A percentile compares a stretch with the other conserved stretches of the same genome.
Evolutionary conservation across 2,797 vertebrate genomes (phyloP).

Genomic region (Phalloptychus januarius): DNA sequence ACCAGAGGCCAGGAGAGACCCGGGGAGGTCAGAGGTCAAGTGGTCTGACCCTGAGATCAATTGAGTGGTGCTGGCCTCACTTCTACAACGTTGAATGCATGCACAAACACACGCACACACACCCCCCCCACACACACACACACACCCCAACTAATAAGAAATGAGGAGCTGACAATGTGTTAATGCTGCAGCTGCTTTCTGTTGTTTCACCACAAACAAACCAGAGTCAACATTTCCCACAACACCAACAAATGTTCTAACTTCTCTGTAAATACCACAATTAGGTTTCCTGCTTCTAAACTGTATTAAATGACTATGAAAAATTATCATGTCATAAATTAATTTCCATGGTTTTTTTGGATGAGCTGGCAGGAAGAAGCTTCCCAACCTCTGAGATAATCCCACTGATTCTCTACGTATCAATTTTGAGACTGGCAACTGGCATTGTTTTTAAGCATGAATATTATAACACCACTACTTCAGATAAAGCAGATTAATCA

Average conservation of each 20-base stretch:
- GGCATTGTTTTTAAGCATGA: neutral
- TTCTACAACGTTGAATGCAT: slow-evolving; percentile 50
- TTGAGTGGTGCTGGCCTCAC: slow-evolving; percentile 75
- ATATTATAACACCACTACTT: neutral
- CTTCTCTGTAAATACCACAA: neutral
- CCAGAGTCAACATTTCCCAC: neutral
- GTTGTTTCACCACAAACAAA: neutral
- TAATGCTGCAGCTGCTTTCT: slow-evolving; percentile 35
- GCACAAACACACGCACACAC: slow-evolving; percentile 62
- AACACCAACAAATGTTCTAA: neutral
- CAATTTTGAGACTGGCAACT: neutral
- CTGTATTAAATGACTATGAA: neutral
- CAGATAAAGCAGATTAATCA: slow-evolving; percentile 32
- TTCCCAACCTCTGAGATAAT: neutral
- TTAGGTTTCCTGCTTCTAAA: neutral
- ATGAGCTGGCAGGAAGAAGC: neutral
- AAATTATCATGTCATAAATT: neutral
- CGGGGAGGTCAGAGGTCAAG: slow-evolving; percentile 76
- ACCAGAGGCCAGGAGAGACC: slow-evolving; percentile 51
- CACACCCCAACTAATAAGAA: slow-evolving; percentile 67
- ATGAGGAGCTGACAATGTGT: slow-evolving; percentile 77
- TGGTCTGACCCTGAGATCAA: slow-evolving; percentile 82
- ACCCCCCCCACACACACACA: slow-evolving; percentile 55
- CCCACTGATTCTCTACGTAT: neutral
- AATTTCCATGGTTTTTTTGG: neutral